These are phyloP conservation scores for Ormyrus nitidulus DNA, from an alignment of 2,888 invertebrate genomes.

Conservation along the genomic window DNA sequence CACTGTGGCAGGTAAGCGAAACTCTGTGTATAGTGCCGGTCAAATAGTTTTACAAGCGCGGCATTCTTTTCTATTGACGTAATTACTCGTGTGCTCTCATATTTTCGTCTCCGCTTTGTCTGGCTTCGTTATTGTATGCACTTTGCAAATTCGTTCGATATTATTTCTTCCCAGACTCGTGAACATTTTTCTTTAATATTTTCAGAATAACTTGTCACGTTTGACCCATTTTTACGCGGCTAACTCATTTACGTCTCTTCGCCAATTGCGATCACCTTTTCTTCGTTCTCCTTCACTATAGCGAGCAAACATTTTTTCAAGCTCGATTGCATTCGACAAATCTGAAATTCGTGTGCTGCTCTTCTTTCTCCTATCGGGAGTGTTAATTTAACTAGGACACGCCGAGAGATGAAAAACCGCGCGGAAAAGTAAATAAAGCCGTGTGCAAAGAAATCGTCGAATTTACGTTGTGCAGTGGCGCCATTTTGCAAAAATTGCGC, in stretches of 20 bases:
- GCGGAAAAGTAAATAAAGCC: slow-evolving; percentile 10
- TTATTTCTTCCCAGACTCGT: not conserved
- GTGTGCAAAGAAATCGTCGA: not conserved
- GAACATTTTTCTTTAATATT: not conserved
- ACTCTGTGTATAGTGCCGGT: slow-evolving; percentile 11
- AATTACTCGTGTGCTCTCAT: not conserved
- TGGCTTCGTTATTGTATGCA: not conserved
- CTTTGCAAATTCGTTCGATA: not conserved
- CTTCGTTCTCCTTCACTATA: too few species aligned
- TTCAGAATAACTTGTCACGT: not conserved
- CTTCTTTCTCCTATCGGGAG: not conserved
- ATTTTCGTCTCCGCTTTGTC: not conserved
- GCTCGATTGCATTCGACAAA: slow-evolving; percentile 10
- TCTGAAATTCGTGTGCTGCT: not conserved
- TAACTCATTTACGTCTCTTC: not conserved
- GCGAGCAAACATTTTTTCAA: too few species aligned
- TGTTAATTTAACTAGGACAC: not conserved
- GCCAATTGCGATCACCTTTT: not conserved
- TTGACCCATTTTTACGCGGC: not conserved
- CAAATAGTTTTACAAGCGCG: not conserved
- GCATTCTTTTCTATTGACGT: too few species aligned
- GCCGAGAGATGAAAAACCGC: not conserved
- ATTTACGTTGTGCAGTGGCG: not conserved
- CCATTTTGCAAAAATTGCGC: slow-evolving; percentile 9
- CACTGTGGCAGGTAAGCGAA: slow-evolving; percentile 83